Conservation (phyloP, 2,888 invertebrate genomes). For the Pollenia labialis region DNA sequence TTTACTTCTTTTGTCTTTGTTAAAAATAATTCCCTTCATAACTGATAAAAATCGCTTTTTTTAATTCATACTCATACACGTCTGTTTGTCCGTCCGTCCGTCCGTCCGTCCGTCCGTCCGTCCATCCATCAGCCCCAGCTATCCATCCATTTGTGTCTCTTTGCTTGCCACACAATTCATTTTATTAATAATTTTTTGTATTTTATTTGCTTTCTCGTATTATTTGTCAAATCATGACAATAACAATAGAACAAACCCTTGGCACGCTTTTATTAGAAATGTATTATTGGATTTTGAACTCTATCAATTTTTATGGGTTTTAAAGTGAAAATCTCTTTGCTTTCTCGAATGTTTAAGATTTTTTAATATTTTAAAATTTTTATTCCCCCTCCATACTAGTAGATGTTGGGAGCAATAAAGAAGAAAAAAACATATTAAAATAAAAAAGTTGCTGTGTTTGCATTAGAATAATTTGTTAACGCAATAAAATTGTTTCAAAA, state of each 20-base stretch:
- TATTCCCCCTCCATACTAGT: neutral
- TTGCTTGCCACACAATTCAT: slow-evolving; percentile 15
- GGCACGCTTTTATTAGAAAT: slow-evolving; percentile 41
- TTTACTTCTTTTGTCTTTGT: slow-evolving; percentile 35
- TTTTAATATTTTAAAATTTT: neutral
- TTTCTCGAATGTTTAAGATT: too few species aligned
- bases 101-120: neutral
- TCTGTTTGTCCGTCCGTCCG: neutral
- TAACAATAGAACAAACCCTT: slow-evolving; percentile 23
- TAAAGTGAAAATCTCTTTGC: neutral
- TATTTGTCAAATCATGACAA: slow-evolving; percentile 51
- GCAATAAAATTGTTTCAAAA: too few species aligned
- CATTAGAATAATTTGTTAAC: too few species aligned
- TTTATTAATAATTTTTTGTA: slow-evolving; percentile 32
- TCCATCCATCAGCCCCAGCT: neutral
- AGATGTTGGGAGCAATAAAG: too few species aligned
- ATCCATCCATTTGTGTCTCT: slow-evolving; percentile 1
- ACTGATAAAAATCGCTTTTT: slow-evolving; percentile 62
- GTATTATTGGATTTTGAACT: slow-evolving; percentile 7
- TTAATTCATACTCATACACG: slow-evolving; percentile 25
- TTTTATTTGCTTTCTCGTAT: slow-evolving; percentile 46
- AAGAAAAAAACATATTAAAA: too few species aligned
- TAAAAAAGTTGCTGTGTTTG: too few species aligned
- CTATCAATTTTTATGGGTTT: neutral
- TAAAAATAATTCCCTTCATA: slow-evolving; percentile 61